Evolutionary conservation across 2,888 invertebrate genomes (phyloP).

Genomic region (Holacanthella duospinosa): DNA sequence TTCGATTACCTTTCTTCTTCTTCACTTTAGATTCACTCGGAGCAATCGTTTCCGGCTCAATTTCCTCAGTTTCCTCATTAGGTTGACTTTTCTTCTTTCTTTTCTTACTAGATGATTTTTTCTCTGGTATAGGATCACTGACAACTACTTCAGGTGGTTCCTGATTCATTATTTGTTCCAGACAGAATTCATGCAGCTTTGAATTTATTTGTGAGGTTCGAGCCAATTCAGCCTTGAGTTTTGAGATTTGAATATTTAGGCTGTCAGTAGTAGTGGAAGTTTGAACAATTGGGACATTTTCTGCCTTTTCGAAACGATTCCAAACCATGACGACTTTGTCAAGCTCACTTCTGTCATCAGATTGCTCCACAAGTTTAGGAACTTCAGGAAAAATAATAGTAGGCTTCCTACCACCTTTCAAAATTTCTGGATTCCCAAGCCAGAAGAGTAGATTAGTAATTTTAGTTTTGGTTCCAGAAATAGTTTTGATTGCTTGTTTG

Average conservation of each 20-base stretch:
- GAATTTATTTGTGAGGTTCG: constrained; percentile 30
- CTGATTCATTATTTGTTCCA: not conserved
- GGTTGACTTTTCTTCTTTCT: not conserved
- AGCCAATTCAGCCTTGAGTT: constrained; percentile 27
- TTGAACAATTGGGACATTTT: not conserved
- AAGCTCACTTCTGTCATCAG: constrained; percentile 48
- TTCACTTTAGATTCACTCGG: not conserved
- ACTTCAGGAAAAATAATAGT: constrained; percentile 42
- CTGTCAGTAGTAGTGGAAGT: not conserved
- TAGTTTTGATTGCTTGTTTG: constrained; percentile 58
- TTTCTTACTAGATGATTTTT: no score
- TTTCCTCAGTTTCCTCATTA: not conserved
- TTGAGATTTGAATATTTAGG: constrained; percentile 25
- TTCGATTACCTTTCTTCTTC: no score
- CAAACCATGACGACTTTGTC: constrained; percentile 38
- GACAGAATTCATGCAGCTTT: constrained; percentile 18
- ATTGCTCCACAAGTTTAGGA: constrained; percentile 54
- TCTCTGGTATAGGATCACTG: no score
- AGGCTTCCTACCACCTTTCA: constrained; percentile 41
- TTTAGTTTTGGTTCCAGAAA: constrained; percentile 54
- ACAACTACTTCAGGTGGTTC: not conserved
- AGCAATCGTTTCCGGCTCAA: not conserved
- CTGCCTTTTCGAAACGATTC: constrained; percentile 24
- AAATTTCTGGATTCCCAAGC: constrained; percentile 51
- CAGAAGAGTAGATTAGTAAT: constrained; percentile 61